Percentiles rank a stretch among this genome's conserved stretches.
Evolutionary conservation across 2,888 invertebrate species (phyloP).

Genomic region (Nephrotoma flavescens): DNA sequence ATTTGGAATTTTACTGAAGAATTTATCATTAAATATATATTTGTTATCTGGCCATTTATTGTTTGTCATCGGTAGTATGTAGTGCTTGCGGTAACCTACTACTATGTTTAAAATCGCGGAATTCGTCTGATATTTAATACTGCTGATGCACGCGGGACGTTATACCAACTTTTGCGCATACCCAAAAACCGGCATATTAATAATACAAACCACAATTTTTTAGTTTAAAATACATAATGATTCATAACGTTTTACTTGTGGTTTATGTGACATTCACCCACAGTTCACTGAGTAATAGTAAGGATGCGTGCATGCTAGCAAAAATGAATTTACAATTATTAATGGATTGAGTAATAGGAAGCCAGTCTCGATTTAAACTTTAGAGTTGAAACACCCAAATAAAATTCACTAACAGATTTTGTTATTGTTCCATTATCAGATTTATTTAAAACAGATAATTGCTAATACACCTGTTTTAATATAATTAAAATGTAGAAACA

Average conservation of each 20-base stretch:
- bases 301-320: not conserved
- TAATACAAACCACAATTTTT: not conserved
- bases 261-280: not conserved
- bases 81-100: not conserved
- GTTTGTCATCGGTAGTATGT: not conserved
- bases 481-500: not conserved
- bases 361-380: not conserved
- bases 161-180: not conserved
- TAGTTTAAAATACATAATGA: not conserved
- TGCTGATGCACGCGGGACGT: not conserved
- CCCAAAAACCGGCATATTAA: not conserved
- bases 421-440: not conserved
- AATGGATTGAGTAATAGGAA: not conserved
- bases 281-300: not conserved
- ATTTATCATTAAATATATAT: not conserved
- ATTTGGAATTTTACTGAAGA: not conserved
- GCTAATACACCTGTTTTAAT: not conserved
- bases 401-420: not conserved
- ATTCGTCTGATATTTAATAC: not conserved
- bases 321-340: not conserved
- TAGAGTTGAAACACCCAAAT: not conserved
- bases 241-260: not conserved
- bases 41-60: not conserved
- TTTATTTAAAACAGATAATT: not conserved
- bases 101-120: not conserved